phyloP scores from a whole-genome alignment of 2,888 invertebrate species.

The Lydus trimaculatus region DNA sequence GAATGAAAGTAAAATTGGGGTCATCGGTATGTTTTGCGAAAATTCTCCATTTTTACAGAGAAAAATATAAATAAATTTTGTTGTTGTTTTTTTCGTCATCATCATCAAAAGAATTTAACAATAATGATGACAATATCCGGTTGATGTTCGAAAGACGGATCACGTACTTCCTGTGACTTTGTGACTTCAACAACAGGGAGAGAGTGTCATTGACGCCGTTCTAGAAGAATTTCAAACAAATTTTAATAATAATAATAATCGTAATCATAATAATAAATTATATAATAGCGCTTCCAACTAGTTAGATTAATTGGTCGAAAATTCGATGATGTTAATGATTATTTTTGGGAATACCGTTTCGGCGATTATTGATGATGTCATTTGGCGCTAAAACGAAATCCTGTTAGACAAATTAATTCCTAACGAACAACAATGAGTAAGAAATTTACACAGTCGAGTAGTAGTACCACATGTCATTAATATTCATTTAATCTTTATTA shows the following conservation, averaged over 20 bases:
- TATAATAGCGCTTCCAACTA: neutral
- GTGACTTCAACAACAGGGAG: constrained; percentile 14
- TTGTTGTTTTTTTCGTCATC: neutral
- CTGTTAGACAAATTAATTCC: constrained; percentile 37
- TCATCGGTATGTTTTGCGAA: neutral
- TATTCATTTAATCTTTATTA: constrained; percentile 26
- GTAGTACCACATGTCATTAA: constrained; percentile 26
- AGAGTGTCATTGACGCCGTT: constrained; percentile 22
- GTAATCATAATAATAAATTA: neutral
- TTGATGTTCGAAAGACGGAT: constrained; percentile 25
- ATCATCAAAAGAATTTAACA: constrained; percentile 7
- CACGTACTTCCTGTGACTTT: constrained; percentile 28
- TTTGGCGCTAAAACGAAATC: constrained; percentile 17
- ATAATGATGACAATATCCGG: constrained; percentile 16
- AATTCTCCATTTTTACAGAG: neutral
- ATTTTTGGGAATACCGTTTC: neutral
- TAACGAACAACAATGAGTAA: constrained; percentile 33
- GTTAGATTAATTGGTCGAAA: neutral
- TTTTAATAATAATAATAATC: constrained; percentile 6
- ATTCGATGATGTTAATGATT: neutral
- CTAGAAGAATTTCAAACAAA: constrained; percentile 12
- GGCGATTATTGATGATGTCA: constrained; percentile 5
- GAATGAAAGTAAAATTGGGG: neutral
- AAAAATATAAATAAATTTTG: neutral
- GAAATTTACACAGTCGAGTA: constrained; percentile 27